phyloP scores from a whole-genome alignment of 1,140 invertebrate genomes.

The Diabrotica virgifera region DNA sequence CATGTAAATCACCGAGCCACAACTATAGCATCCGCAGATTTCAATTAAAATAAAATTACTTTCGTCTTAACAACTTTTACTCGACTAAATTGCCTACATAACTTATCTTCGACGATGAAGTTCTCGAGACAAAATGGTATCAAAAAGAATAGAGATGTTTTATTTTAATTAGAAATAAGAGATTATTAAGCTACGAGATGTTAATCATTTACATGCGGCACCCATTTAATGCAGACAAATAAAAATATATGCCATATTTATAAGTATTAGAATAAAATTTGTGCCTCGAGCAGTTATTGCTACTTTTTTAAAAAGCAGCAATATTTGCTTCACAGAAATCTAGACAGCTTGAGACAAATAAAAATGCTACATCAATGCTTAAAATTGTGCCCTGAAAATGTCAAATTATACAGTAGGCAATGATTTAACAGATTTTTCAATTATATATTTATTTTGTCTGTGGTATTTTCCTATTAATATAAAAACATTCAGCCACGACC shows the following conservation, averaged over 20 bases:
- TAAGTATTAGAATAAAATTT: constrained; percentile 26
- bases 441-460: constrained; percentile 27
- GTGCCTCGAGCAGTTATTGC: constrained; percentile 25
- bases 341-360: constrained; percentile 9
- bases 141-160: no score
- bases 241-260: constrained; percentile 23
- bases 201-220: no score
- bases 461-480: constrained; percentile 38
- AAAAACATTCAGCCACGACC: constrained; percentile 27
- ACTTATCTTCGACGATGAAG: no score
- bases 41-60: no score
- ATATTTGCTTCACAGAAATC: constrained; percentile 11
- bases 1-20: no score
- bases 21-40: no score
- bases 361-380: constrained; percentile 15
- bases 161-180: no score
- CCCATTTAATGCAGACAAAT: constrained; percentile 13
- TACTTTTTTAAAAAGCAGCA: background rate
- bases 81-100: no score
- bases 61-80: no score
- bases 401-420: constrained; percentile 15
- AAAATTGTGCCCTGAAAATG: constrained; percentile 15
- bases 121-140: no score
- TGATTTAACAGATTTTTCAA: constrained; percentile 26
- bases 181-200: no score